These are phyloP conservation scores for Euleptes europaea DNA, from an alignment of 2,113 vertebrate genomes.

Conservation along the genomic window DNA sequence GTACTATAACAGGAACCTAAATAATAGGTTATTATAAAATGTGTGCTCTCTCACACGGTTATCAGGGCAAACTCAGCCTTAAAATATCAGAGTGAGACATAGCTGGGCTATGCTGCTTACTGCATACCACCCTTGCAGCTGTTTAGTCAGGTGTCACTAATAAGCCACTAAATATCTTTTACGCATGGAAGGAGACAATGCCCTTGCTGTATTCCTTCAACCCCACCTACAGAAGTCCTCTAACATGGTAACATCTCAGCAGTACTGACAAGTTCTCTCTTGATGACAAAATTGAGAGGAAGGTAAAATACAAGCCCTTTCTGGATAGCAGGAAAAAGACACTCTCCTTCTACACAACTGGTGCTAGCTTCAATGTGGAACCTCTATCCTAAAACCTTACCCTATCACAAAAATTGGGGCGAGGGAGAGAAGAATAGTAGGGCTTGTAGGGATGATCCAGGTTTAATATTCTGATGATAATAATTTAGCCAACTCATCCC, in stretches of 20 bases:
- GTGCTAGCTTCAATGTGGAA: not conserved
- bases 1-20: not conserved
- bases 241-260: not conserved
- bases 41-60: not conserved
- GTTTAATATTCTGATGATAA: not conserved
- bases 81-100: constrained; percentile 31
- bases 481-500: not conserved
- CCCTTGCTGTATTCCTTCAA: not conserved
- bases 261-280: not conserved
- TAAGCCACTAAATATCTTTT: not conserved
- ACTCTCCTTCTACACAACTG: not conserved
- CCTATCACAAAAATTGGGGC: not conserved
- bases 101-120: not conserved
- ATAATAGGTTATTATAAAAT: not conserved
- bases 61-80: constrained; percentile 13
- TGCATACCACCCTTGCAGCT: constrained; percentile 13
- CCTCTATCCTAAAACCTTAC: not conserved
- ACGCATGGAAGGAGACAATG: not conserved
- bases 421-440: not conserved
- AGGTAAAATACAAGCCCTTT: not conserved
- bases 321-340: not conserved
- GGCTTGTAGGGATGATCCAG: not conserved
- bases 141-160: constrained; percentile 46
- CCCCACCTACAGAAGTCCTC: not conserved
- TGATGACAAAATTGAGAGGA: not conserved